phyloP scores from a whole-genome alignment of 2,797 vertebrate species.

The Anomalospiza imberbis region DNA sequence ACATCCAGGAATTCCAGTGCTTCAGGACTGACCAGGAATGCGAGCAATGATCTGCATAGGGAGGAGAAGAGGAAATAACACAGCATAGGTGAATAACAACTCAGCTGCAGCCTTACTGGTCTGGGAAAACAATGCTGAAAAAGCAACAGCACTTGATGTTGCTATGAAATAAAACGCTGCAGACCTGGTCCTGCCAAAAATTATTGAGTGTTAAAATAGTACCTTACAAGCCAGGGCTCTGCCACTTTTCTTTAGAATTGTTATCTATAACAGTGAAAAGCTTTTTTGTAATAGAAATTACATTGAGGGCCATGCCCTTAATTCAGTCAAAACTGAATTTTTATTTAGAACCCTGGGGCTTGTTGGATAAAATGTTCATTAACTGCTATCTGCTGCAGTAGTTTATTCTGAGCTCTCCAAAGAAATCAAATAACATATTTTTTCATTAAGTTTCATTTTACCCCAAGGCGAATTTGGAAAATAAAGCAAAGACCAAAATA shows the following conservation, averaged over 20 bases:
- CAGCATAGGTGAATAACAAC: accelerated
- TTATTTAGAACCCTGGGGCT: not conserved
- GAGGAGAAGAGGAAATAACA: not conserved
- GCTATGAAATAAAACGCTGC: not conserved
- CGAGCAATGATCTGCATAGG: accelerated
- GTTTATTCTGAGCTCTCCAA: not conserved
- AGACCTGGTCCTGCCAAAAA: not conserved
- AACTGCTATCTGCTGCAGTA: not conserved
- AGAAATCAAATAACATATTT: not conserved
- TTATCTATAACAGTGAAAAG: not conserved
- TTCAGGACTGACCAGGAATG: not conserved
- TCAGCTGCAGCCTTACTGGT: not conserved
- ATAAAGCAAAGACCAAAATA: not conserved
- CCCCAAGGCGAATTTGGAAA: not conserved
- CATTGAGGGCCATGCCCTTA: not conserved
- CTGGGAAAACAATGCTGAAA: not conserved
- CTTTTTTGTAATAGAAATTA: not conserved
- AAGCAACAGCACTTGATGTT: accelerated
- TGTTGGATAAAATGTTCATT: not conserved
- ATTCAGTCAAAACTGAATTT: not conserved
- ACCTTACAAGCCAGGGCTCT: not conserved
- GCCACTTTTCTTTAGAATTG: not conserved
- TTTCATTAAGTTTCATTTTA: not conserved
- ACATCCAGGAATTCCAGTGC: accelerated
- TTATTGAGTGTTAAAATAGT: not conserved